Evolutionary conservation across 2,113 vertebrate genomes (phyloP).

Genomic region (Oostethus manadensis): DNA sequence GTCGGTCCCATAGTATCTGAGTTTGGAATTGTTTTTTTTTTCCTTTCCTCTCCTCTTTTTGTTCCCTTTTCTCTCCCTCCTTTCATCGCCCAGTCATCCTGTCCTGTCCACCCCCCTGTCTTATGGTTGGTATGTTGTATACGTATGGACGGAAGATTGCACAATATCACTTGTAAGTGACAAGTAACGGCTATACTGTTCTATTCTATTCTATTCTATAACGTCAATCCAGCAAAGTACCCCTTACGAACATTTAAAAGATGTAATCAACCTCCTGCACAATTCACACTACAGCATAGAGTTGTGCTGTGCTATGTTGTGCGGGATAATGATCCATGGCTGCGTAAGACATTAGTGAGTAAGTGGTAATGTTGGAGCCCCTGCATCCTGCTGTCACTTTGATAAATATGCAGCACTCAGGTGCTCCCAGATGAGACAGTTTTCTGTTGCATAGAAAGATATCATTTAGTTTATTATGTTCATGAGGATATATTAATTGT

Average conservation of each 20-base stretch:
- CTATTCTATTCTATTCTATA: too few species aligned
- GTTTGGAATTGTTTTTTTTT: too few species aligned
- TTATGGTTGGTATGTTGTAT: too few species aligned
- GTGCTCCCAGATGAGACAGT: conserved; percentile 48
- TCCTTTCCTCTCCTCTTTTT: too few species aligned
- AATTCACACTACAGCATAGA: conserved; percentile 27
- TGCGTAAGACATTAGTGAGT: conserved; percentile 69
- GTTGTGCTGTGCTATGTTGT: conserved; percentile 40
- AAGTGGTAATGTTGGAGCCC: conserved; percentile 64
- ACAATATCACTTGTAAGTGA: too few species aligned
- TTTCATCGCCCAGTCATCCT: too few species aligned
- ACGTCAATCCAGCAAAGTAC: conserved; percentile 18
- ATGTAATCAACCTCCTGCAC: conserved; percentile 54
- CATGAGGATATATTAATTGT: conserved; percentile 28
- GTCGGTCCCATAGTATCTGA: too few species aligned
- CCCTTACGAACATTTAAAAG: conserved; percentile 2
- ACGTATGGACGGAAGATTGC: too few species aligned
- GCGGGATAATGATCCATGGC: conserved; percentile 71
- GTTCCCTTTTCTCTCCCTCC: too few species aligned
- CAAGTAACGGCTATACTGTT: too few species aligned
- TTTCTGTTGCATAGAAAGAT: conserved; percentile 32
- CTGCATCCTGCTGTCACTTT: conserved; percentile 70
- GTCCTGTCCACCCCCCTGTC: too few species aligned
- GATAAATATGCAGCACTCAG: conserved; percentile 68
- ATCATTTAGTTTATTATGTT: conserved; percentile 23